Percentiles rank a stretch among this genome's conserved stretches.
Evolutionary conservation across 2,797 vertebrate species (phyloP).

Genomic region (Hypotaenidia philippensis): DNA sequence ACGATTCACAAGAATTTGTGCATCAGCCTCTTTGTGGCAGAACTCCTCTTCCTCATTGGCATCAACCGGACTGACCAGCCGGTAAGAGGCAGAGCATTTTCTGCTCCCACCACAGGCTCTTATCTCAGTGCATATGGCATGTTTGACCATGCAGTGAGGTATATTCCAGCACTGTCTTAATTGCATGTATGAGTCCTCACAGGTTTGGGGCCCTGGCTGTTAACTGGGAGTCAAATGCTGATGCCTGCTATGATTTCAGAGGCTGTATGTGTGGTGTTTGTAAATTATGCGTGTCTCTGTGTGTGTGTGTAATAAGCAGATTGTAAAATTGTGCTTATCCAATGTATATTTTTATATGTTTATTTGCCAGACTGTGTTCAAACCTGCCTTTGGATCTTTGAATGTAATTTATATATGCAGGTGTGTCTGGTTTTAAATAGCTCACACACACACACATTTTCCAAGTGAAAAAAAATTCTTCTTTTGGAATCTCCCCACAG

Average conservation of each 20-base stretch:
- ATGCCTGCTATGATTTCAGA: background rate
- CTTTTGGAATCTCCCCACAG: conserved; percentile 66
- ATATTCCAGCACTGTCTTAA: background rate
- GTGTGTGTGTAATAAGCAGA: background rate
- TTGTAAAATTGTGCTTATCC: background rate
- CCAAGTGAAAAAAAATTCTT: background rate
- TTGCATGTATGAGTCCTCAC: background rate
- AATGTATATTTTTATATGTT: background rate
- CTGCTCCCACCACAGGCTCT: background rate
- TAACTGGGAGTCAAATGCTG: background rate
- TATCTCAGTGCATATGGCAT: fast-evolving
- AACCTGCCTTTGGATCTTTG: background rate
- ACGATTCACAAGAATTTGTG: conserved; percentile 99
- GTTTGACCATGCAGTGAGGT: background rate
- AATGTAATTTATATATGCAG: background rate
- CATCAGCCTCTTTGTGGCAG: conserved; percentile 95
- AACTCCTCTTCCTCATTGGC: conserved; percentile 95
- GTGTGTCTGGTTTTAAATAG: background rate
- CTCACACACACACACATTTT: fast-evolving
- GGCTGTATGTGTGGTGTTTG: background rate
- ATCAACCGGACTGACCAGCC: conserved; percentile 97
- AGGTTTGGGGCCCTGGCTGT: background rate
- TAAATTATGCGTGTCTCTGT: background rate
- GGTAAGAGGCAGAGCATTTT: conserved; percentile 78
- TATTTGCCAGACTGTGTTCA: background rate